Conservation (phyloP, 92 coral and sea anemone species). For the Palythoa grandis region DNA sequence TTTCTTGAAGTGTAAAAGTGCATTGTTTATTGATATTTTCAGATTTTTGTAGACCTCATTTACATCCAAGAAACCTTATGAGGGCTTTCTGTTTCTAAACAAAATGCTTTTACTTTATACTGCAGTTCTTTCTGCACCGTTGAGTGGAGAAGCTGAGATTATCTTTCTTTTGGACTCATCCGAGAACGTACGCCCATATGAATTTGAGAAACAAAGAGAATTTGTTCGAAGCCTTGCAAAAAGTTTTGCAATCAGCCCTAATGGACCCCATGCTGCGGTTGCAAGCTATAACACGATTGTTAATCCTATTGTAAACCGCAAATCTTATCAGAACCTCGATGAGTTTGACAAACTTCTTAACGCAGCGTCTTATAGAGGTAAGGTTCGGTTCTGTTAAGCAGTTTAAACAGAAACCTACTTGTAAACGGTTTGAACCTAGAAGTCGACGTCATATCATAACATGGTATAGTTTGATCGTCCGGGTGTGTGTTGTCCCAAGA, state of each 20-base stretch:
- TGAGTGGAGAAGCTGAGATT: conserved; percentile 59
- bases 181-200: conserved; percentile 62
- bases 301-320: conserved; percentile 55
- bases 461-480: too few species aligned
- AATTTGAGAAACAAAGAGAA: conserved; percentile 64
- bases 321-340: conserved; percentile 54
- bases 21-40: too few species aligned
- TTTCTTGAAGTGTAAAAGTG: too few species aligned
- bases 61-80: too few species aligned
- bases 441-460: too few species aligned
- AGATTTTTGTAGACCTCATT: too few species aligned
- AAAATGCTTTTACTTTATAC: neutral
- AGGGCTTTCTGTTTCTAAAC: too few species aligned
- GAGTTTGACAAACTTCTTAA: conserved; percentile 65
- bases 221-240: conserved; percentile 73
- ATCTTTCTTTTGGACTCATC: conserved; percentile 90
- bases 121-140: conserved; percentile 27
- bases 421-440: too few species aligned
- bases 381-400: neutral
- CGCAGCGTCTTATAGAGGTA: conserved; percentile 58
- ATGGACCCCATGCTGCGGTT: conserved; percentile 77
- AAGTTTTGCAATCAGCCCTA: conserved; percentile 58
- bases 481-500: too few species aligned
- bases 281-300: conserved; percentile 70
- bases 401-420: too few species aligned